Evolutionary conservation across 2,113 vertebrate species (phyloP), one percentile per base, ranked within the genome.

Genomic region (Gopherus flavomarginatus): DNA sequence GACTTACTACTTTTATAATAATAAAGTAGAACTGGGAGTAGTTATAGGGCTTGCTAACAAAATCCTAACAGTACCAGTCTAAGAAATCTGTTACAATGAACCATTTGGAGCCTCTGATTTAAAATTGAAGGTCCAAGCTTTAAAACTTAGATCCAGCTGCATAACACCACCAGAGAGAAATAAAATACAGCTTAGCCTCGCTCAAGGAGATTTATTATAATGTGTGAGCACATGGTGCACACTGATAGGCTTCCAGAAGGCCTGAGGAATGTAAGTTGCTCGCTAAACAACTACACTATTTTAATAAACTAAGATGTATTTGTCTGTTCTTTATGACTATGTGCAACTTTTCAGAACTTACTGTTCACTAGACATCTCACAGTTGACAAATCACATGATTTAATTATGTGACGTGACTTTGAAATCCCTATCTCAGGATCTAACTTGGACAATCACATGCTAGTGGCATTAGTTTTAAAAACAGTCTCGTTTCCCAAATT

Each of bases 111-210:
- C 29, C 57, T 88, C 90, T 90, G 88, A 52, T 31, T 94, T 89
- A 93, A 90, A 83, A 85, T 49, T 72, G 29, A 93, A 93, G 88
- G 62, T 5, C 4, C 80, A 42, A 9, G 29, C 49, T 92, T 83
- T 56, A 81, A 72, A 91, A 5, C 31, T 96, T 77, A 44, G 69
- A 93, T 44, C 72, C 75, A 77, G 85, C 31, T 77, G 81, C 82
- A 26, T 87, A 92, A 87, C 38, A 12, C 14, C 44, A 42, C 57
- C 59, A 54, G 8, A 94, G 50, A 96, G 83, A 95, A 96, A 95
- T 94, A 59, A 83, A 94, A 31, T 14, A 79, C 13, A 54, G n/a
- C 47, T 49, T 65, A 79, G 11, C 49, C 54, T 96, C 72, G 83
- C 75, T 2, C 82, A 88, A 92, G 49, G 84, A 85, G 87, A 91